phyloP scores from a whole-genome alignment of 1,140 invertebrate species.

The Drosophila trapezifrons region DNA sequence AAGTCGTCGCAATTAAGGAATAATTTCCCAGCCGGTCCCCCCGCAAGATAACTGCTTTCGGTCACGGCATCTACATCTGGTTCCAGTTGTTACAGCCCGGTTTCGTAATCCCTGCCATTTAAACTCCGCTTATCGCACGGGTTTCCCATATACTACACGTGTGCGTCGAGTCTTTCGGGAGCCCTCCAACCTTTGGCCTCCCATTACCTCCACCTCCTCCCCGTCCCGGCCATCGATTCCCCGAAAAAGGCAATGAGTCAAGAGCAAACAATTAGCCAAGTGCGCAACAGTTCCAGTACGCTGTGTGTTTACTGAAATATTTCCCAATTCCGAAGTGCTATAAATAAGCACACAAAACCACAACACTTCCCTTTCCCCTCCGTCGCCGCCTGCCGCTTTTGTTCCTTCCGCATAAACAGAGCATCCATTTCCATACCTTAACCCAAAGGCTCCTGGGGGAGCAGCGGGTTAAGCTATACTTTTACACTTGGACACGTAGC shows the following conservation, averaged over 20 bases:
- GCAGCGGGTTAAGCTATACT: constrained; percentile 5
- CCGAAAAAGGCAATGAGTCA: constrained; percentile 30
- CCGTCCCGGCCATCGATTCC: constrained; percentile 1
- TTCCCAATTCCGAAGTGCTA: constrained; percentile 37
- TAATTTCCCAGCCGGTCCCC: not conserved
- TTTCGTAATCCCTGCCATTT: constrained; percentile 26
- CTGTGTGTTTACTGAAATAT: constrained; percentile 33
- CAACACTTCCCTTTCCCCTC: constrained; percentile 7
- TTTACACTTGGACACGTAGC: not conserved
- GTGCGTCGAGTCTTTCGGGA: constrained; percentile 4
- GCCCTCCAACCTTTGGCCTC: constrained; percentile 38
- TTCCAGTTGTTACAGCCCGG: not conserved
- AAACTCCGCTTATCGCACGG: constrained; percentile 17
- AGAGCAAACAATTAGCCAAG: constrained; percentile 40
- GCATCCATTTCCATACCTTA: constrained; percentile 46
- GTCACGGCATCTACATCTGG: not conserved
- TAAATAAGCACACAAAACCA: constrained; percentile 39
- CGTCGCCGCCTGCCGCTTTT: not conserved
- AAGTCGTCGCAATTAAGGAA: constrained; percentile 15
- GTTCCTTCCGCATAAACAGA: constrained; percentile 34
- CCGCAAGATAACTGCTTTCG: not conserved
- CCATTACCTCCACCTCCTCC: not conserved
- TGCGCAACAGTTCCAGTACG: constrained; percentile 37
- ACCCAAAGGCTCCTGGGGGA: constrained; percentile 4
- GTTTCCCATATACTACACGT: constrained; percentile 33